phyloP scores from a whole-genome alignment of 1,140 invertebrate species.

The Mercenaria mercenaria region DNA sequence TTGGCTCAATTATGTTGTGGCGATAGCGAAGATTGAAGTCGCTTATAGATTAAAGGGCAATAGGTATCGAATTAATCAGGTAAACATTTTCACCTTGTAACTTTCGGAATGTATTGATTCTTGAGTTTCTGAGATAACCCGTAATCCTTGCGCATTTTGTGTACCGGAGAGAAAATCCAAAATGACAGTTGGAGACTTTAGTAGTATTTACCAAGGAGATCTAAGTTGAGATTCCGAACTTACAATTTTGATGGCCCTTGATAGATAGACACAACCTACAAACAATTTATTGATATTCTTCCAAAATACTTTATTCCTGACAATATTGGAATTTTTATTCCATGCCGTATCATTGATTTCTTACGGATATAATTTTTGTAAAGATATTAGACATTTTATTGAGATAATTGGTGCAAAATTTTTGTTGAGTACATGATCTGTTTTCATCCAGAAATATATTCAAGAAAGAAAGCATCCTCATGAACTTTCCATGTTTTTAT shows the following conservation, averaged over 20 bases:
- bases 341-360: neutral
- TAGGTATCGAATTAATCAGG: slow-evolving; percentile 7
- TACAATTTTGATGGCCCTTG: neutral
- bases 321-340: neutral
- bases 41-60: slow-evolving; percentile 19
- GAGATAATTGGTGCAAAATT: no score
- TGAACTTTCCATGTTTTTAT: no score
- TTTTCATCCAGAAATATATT: no score
- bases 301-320: slow-evolving; percentile 2
- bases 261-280: neutral
- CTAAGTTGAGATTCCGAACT: neutral
- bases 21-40: slow-evolving; percentile 1
- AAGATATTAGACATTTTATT: neutral
- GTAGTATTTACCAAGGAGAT: neutral
- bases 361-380: neutral
- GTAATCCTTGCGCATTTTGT: slow-evolving; percentile 26
- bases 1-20: neutral
- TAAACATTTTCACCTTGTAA: slow-evolving; percentile 18
- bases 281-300: slow-evolving; percentile 9
- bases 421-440: no score
- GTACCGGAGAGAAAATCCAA: neutral
- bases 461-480: no score
- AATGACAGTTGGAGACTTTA: slow-evolving; percentile 6
- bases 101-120: slow-evolving; percentile 35
- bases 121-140: slow-evolving; percentile 33